A percentile compares a stretch with the other conserved stretches of the same genome.
phyloP scores from a whole-genome alignment of 2,888 invertebrate species.

The Halictus ligatus region DNA sequence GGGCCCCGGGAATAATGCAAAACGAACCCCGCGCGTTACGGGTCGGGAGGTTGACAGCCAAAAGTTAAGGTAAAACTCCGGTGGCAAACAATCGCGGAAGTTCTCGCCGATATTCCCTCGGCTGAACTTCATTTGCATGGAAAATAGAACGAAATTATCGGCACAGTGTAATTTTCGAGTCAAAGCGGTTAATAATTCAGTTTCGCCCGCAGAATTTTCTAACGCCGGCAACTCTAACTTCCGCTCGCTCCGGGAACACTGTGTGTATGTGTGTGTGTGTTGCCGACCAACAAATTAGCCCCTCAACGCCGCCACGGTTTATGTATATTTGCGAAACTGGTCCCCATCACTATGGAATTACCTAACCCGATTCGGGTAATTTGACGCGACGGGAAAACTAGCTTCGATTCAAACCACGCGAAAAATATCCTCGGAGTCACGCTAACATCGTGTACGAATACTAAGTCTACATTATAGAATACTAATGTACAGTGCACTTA shows the following conservation, averaged over 20 bases:
- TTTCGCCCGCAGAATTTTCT: constrained; percentile 14
- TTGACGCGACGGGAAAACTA: background rate
- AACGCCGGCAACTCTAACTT: background rate
- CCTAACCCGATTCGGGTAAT: background rate
- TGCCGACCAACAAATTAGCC: constrained; percentile 2
- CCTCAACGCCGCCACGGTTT: background rate
- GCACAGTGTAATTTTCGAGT: background rate
- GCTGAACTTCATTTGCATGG: background rate
- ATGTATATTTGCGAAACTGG: background rate
- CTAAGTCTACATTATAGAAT: too few relatives aligned
- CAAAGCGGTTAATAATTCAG: constrained; percentile 28
- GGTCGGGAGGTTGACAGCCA: background rate
- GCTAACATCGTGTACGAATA: background rate
- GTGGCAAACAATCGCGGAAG: background rate
- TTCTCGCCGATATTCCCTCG: background rate
- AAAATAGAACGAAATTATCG: constrained; percentile 15
- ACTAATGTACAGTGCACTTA: too few relatives aligned
- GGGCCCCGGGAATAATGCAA: background rate
- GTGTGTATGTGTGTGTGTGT: too few relatives aligned
- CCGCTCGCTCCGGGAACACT: background rate
- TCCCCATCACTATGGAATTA: background rate
- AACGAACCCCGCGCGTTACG: background rate
- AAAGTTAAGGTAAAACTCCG: background rate
- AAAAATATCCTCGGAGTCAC: background rate
- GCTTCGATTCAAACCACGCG: background rate